These are phyloP conservation scores for Sus scrofa DNA, from an alignment of 2,113 vertebrate species.

Conservation along the genomic window DNA sequence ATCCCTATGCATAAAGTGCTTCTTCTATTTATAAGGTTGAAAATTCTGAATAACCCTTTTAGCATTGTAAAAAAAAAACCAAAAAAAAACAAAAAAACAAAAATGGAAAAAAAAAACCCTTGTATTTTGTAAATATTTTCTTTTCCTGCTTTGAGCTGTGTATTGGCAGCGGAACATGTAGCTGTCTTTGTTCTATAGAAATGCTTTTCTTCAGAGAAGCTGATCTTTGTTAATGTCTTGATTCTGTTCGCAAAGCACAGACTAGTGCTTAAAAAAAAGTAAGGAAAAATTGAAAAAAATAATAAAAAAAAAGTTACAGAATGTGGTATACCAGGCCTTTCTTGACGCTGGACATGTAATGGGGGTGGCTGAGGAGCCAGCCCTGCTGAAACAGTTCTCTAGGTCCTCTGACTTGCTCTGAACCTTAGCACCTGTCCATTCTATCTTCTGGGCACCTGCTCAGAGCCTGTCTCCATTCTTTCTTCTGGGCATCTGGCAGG, in stretches of 20 bases:
- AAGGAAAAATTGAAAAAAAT: conserved; percentile 86
- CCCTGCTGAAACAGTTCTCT: not conserved
- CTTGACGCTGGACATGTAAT: not conserved
- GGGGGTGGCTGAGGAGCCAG: not conserved
- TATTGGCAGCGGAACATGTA: conserved; percentile 86
- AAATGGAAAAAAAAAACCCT: conserved; percentile 83
- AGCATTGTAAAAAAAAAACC: conserved; percentile 89
- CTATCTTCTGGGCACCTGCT: not conserved
- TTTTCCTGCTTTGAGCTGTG: conserved; percentile 92
- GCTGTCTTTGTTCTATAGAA: conserved; percentile 92
- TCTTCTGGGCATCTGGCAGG: not conserved
- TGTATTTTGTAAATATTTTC: conserved; percentile 94
- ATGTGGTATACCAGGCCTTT: conserved; percentile 3
- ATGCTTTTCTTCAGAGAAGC: conserved; percentile 92
- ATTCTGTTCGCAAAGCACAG: conserved; percentile 91
- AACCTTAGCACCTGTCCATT: not conserved
- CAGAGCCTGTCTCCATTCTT: too few relatives aligned
- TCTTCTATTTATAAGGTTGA: conserved; percentile 92
- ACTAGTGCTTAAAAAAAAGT: conserved; percentile 90
- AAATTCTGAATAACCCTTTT: conserved; percentile 92
- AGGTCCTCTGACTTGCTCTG: not conserved
- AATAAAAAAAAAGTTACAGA: conserved; percentile 85
- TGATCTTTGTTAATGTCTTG: conserved; percentile 91
- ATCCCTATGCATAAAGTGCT: conserved; percentile 90
- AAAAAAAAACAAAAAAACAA: conserved; percentile 69